Percentiles rank a stretch among this genome's conserved stretches.
These are phyloP conservation scores for Eupelmus urozonus DNA, from an alignment of 2,888 invertebrate genomes.

Conservation along the genomic window DNA sequence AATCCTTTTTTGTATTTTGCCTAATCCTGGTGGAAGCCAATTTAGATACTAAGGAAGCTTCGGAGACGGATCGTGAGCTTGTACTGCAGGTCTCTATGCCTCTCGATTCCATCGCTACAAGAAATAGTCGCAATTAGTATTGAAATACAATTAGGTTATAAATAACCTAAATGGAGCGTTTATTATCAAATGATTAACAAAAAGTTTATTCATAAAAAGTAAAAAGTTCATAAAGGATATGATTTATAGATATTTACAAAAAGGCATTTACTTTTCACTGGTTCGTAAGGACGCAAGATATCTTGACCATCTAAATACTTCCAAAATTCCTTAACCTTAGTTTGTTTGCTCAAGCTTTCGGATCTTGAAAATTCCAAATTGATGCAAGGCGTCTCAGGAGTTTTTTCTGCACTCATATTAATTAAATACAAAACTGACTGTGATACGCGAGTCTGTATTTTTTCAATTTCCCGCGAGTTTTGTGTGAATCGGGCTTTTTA, in stretches of 20 bases:
- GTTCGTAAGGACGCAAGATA: slow-evolving; percentile 53
- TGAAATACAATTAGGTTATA: background rate
- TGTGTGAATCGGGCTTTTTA: slow-evolving; percentile 30
- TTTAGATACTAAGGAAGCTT: background rate
- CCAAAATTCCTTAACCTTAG: slow-evolving; percentile 64
- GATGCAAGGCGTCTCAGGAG: background rate
- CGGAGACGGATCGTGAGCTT: slow-evolving; percentile 1
- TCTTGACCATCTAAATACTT: slow-evolving; percentile 61
- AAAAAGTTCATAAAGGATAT: background rate
- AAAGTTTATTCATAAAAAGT: background rate
- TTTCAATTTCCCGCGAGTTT: slow-evolving; percentile 28
- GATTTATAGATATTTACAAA: background rate
- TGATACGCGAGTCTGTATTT: background rate
- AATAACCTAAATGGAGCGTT: slow-evolving; percentile 33
- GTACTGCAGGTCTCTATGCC: no score
- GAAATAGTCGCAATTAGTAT: no score
- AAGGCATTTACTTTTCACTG: slow-evolving; percentile 26
- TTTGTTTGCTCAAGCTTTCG: slow-evolving; percentile 18
- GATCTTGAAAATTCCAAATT: slow-evolving; percentile 45
- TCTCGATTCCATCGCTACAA: background rate
- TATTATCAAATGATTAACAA: background rate
- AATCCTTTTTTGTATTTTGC: background rate
- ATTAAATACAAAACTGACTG: background rate
- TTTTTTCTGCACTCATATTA: background rate
- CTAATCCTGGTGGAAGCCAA: background rate